phyloP scores from a whole-genome alignment of 2,888 invertebrate genomes.

The Balanococcus diminutus region DNA sequence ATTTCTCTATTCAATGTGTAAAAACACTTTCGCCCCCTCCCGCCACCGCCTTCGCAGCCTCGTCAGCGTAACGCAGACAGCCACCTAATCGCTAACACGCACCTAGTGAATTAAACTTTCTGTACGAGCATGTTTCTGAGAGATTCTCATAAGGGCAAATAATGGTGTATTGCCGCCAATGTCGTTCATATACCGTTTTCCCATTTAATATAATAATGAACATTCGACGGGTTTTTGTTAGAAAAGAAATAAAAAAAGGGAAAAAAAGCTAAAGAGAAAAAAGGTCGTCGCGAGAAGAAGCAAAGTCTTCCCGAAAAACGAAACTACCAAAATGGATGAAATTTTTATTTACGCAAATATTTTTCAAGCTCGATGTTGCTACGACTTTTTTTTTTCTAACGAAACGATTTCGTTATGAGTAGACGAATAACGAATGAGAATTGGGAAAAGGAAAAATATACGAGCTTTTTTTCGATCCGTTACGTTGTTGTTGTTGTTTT shows the following conservation, averaged over 20 bases:
- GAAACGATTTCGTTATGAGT: background rate
- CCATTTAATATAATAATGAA: background rate
- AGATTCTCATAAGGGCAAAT: background rate
- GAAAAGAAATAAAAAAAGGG: background rate
- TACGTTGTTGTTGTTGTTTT: too few relatives aligned
- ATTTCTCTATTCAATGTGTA: slow-evolving; percentile 1
- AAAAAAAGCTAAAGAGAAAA: background rate
- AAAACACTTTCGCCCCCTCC: background rate
- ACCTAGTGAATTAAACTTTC: background rate
- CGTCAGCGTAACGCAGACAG: background rate
- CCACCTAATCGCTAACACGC: background rate
- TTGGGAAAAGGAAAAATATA: background rate
- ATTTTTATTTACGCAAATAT: background rate
- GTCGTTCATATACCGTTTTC: background rate
- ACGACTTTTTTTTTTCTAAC: background rate
- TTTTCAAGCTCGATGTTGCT: background rate
- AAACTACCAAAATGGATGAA: background rate
- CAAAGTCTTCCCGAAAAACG: background rate
- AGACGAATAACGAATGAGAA: background rate
- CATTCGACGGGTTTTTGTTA: background rate
- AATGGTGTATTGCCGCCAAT: background rate
- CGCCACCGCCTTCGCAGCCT: background rate
- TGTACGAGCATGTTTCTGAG: background rate
- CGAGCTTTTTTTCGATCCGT: background rate
- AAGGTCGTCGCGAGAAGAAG: background rate